These are phyloP conservation scores for Hestina assimilis DNA, from an alignment of 1,140 invertebrate species.

Conservation along the genomic window DNA sequence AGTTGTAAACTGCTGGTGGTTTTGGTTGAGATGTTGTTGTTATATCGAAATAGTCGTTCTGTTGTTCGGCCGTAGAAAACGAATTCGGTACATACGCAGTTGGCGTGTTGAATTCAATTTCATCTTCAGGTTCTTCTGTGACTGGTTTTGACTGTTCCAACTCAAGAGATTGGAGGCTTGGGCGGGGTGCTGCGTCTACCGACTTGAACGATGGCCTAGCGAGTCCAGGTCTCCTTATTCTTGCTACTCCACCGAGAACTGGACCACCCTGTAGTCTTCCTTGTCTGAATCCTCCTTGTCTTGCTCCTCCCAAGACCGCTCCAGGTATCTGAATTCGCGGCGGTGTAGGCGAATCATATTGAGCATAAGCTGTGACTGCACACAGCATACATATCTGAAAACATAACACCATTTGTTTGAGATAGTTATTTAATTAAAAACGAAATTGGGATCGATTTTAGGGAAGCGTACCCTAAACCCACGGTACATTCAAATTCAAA, in stretches of 20 bases:
- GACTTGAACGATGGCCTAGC: conserved; percentile 78
- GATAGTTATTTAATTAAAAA: neutral
- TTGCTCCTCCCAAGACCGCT: conserved; percentile 73
- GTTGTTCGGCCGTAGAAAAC: conserved; percentile 62
- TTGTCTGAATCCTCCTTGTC: conserved; percentile 65
- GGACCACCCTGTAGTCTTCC: conserved; percentile 55
- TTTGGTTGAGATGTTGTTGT: conserved; percentile 72
- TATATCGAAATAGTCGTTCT: conserved; percentile 71
- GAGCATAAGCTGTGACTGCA: conserved; percentile 70
- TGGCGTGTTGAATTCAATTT: conserved; percentile 69
- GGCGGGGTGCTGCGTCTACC: conserved; percentile 69
- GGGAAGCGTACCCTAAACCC: too few species aligned
- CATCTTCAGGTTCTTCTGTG: conserved; percentile 79
- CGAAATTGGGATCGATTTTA: too few species aligned
- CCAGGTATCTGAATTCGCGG: conserved; percentile 81
- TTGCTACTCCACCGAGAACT: conserved; percentile 46
- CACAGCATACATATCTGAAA: conserved; percentile 76
- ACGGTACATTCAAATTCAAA: too few species aligned
- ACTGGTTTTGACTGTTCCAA: conserved; percentile 78
- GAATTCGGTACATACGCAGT: conserved; percentile 58
- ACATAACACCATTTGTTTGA: neutral
- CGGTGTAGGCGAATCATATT: conserved; percentile 74
- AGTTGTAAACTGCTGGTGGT: conserved; percentile 61
- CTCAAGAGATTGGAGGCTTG: conserved; percentile 75
- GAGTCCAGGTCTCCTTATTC: conserved; percentile 75